phyloP scores from a whole-genome alignment of 2,113 vertebrate genomes.

The Tylochromis polylepis region DNA sequence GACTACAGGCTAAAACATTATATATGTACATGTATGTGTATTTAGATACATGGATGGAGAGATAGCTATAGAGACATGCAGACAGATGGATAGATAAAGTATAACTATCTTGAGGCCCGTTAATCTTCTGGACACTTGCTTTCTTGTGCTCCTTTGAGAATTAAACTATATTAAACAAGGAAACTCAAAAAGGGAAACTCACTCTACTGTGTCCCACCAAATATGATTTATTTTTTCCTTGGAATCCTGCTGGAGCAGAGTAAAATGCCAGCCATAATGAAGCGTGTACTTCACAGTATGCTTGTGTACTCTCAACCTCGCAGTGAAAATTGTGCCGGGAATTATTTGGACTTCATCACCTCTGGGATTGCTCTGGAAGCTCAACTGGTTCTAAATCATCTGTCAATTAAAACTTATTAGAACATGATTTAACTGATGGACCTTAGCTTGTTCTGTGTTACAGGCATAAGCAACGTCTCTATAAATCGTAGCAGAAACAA shows the following conservation, averaged over 20 bases:
- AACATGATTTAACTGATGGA: background rate
- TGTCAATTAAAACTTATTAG: background rate
- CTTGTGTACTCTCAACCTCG: background rate
- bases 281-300: background rate
- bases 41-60: background rate
- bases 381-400: background rate
- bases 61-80: background rate
- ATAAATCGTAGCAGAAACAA: background rate
- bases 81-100: background rate
- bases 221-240: background rate
- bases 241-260: background rate
- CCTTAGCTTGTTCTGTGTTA: background rate
- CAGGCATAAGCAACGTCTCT: background rate
- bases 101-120: background rate
- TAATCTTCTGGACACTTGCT: background rate
- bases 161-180: constrained; percentile 9
- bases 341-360: constrained; percentile 22
- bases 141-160: background rate
- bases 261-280: constrained; percentile 36
- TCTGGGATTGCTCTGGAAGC: constrained; percentile 1
- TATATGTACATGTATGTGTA: background rate
- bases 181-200: background rate
- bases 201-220: background rate
- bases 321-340: background rate
- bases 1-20: background rate